Evolutionary conservation across 2,113 vertebrate genomes (phyloP), one percentile per base, ranked within the genome.

Genomic region (Corythornis cristatus): DNA sequence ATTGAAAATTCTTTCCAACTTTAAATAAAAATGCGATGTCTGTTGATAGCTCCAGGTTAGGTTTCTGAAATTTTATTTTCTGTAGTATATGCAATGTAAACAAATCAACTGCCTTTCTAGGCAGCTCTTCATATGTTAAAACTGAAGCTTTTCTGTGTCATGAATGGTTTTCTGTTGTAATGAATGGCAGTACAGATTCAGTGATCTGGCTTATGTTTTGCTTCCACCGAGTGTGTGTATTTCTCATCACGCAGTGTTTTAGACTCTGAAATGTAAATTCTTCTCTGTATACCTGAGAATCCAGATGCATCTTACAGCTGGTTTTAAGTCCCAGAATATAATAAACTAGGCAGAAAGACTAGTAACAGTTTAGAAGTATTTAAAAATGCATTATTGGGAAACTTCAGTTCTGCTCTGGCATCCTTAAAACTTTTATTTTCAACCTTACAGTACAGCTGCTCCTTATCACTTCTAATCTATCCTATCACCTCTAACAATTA

Each of bases 171-270:
- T 56, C n/a, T 74, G 26, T 46, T 71, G 21, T 43, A 46, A 40
- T 28, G 29, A 51, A 12, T 35, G 51, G 26, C n/a, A 46, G 9
- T 57, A 66, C 60, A 62, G 54, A 46, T 54, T 70, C 2, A 0
- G 28, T 48, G n/a, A 51, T 57, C 37, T 58, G 84, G 73, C 33
- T 58, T 12, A 3, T 64, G 31, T 70, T 89, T 85, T 76, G 11
- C 35, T 45, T 81, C 70, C 22, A 13, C 0, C 0, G 1, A 46
- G 2, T 25, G 4, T 4, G 0, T 57, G 12, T 21, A 16, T 87
- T 84, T 93, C 68, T 88, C 28, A 22, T 48, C 25, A n/a, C 0
- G 7, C 53, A 50, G 4, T 70, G 12, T 73, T 89, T 79, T 85
- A 19, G 58, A 53, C 21, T 53, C 78, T 45, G 48, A 71, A 90